phyloP scores from a whole-genome alignment of 2,113 vertebrate genomes.

The Pheucticus melanocephalus region DNA sequence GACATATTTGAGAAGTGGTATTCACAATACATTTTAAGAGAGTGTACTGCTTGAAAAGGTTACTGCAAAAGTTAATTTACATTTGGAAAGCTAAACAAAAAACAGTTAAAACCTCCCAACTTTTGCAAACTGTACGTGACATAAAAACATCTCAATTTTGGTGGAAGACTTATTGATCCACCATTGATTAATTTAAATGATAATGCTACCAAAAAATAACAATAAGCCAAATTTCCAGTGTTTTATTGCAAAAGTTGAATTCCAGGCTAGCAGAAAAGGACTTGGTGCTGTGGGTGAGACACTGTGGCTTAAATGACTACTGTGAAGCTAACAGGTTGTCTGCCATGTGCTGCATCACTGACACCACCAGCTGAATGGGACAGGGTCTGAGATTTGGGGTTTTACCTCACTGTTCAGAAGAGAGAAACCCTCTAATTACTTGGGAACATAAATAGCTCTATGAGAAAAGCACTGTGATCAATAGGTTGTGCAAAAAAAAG shows the following conservation, averaged over 20 bases:
- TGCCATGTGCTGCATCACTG: background rate
- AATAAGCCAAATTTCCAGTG: background rate
- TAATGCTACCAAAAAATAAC: background rate
- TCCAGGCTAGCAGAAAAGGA: background rate
- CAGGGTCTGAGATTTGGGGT: background rate
- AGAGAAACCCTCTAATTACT: background rate
- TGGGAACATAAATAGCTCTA: background rate
- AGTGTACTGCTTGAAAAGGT: background rate
- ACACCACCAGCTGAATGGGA: background rate
- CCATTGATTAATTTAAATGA: background rate
- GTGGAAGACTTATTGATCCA: background rate
- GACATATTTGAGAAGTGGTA: conserved; percentile 1
- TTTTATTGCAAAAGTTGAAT: background rate
- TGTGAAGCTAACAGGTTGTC: background rate
- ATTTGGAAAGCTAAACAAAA: conserved; percentile 8
- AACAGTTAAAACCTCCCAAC: background rate
- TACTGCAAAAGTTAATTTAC: background rate
- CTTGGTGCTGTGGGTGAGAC: background rate
- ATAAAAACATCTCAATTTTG: background rate
- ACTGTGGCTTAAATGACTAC: background rate
- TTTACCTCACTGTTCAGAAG: background rate
- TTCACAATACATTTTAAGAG: conserved; percentile 18
- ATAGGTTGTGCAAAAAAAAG: background rate
- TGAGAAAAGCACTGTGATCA: background rate
- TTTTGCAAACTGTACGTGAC: background rate